Evolutionary conservation across 92 coral and sea anemone species (phyloP), one percentile per base, ranked within the genome.

Genomic region (Hydrozoanthus gracilis): DNA sequence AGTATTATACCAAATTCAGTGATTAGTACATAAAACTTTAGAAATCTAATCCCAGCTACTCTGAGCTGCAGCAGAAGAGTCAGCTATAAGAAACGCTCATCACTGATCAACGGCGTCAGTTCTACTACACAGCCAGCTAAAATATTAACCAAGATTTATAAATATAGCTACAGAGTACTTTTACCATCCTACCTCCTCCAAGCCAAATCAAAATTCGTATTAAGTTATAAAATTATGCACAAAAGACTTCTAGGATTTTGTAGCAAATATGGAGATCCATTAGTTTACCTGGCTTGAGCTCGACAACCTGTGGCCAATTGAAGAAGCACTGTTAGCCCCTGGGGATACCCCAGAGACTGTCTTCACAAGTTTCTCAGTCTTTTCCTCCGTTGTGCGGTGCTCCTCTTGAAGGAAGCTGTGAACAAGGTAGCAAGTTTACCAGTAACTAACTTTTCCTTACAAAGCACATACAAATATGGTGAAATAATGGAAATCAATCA

Each of bases 361-460:
- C 69, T 87, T 90, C 5, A 87, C 98, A 54, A 94, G 89, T 18
- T 88, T 92, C 18, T 90, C 88, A 8, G 98, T 93, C 82, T 91
- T 92, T 79, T 83, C 93, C 71, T 94, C 98, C 11, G 98, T 93
- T 48, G 93, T 44, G 45, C 92, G 83, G 75, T 94, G 98, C 61
- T 94, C 98, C 44, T 94, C 95, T 89, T 94, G 98, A 39, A 94
- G 88, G 85, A 82, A 92, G 35, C 98, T 94, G 20, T 18, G 47
- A 44, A 74, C 39, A 9, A 61, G 76, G 51, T 54, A 60, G 60
- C 27, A 79, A 58, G 4, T 5, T 54, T 2, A 65, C 2, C 6
- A 44, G 27, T 2, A 51, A 17, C 44, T 78, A 56, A 54, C 8
- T 62, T 62, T 62, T 62, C 68, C 17, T 14, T 20, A 12, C 17